Conservation (phyloP, 2,797 vertebrate genomes). For the Vespertilio murinus region DNA sequence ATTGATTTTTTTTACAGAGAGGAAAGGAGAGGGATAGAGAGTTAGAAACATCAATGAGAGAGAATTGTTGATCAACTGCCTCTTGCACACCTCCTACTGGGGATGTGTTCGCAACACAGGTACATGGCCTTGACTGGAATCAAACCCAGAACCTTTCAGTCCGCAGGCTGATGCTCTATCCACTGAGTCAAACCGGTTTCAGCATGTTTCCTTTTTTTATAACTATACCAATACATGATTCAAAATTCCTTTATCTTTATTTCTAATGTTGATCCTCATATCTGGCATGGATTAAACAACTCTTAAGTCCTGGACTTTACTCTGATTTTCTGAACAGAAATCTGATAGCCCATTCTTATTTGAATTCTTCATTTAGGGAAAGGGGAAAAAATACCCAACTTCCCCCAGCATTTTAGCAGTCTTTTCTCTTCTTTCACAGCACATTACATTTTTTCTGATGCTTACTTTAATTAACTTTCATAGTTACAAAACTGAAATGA, state of each 20-base stretch:
- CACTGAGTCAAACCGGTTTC: too few relatives aligned
- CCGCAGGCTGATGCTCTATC: too few relatives aligned
- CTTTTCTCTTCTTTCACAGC: not conserved
- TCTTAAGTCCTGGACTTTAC: not conserved
- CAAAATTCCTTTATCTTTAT: not conserved
- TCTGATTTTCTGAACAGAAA: conserved; percentile 12
- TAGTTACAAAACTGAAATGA: not conserved
- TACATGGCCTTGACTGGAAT: too few relatives aligned
- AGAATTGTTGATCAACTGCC: too few relatives aligned
- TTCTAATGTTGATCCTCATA: not conserved
- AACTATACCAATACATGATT: not conserved
- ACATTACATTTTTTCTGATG: not conserved
- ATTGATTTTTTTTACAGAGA: too few relatives aligned
- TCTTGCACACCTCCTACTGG: too few relatives aligned
- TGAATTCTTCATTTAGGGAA: not conserved
- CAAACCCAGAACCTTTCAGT: too few relatives aligned
- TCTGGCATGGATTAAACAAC: conserved; percentile 35
- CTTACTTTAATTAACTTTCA: not conserved
- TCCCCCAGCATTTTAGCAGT: not conserved
- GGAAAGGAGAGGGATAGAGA: too few relatives aligned
- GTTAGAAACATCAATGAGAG: too few relatives aligned
- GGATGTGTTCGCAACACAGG: too few relatives aligned
- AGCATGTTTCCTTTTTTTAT: not conserved
- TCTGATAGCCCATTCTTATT: conserved; percentile 29
- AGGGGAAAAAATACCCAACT: not conserved